phyloP scores from a whole-genome alignment of 2,888 invertebrate genomes.

The Kryphioiulus occultus region DNA sequence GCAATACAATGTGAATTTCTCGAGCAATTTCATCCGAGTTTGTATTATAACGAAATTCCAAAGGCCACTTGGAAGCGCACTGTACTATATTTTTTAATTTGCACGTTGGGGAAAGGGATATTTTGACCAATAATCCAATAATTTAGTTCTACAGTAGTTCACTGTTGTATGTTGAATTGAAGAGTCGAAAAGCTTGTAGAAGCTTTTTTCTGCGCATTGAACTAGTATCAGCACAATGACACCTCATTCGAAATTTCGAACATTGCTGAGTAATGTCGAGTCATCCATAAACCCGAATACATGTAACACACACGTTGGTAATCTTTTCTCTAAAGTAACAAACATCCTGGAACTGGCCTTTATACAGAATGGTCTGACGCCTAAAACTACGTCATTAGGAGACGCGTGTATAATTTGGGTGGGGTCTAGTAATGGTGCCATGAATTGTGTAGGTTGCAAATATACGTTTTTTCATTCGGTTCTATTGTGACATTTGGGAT shows the following conservation, averaged over 20 bases:
- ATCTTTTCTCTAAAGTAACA: not conserved
- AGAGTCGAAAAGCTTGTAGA: no score
- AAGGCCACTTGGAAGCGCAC: no score
- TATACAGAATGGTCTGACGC: not conserved
- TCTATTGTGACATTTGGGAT: no score
- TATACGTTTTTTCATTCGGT: no score
- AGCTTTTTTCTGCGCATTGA: not conserved
- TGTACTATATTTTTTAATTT: no score
- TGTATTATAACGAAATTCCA: not conserved
- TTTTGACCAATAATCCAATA: no score
- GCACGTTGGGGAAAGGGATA: no score
- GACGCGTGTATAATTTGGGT: not conserved
- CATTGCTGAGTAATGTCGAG: not conserved
- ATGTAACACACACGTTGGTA: not conserved
- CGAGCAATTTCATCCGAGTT: not conserved
- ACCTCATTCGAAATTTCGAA: not conserved
- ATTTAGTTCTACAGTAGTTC: no score
- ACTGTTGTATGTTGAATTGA: no score
- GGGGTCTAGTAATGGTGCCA: not conserved
- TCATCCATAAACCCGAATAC: not conserved
- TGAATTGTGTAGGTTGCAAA: not conserved
- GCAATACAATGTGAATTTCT: not conserved
- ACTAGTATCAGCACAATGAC: not conserved
- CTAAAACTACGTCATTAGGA: not conserved
- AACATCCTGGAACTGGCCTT: not conserved